phyloP scores from a whole-genome alignment of 2,888 invertebrate species.

The Agrilus cyanescens region DNA sequence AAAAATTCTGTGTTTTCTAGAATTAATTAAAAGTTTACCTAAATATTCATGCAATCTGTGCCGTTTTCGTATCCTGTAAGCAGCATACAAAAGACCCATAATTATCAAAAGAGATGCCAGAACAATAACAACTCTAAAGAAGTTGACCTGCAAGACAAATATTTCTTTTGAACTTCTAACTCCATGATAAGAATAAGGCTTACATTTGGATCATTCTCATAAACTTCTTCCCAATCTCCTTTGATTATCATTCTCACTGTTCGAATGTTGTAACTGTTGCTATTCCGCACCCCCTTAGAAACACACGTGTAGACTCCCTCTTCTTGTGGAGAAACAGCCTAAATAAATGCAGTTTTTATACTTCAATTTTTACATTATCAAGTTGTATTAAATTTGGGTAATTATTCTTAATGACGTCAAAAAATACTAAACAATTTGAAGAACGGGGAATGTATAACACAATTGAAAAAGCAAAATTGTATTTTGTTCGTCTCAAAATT shows the following conservation, averaged over 20 bases:
- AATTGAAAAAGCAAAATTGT: too few relatives aligned
- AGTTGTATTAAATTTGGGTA: too few relatives aligned
- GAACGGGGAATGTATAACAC: too few relatives aligned
- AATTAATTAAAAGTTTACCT: slow-evolving; percentile 7
- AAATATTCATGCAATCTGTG: slow-evolving; percentile 11
- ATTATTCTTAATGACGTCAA: too few relatives aligned
- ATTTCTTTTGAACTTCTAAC: slow-evolving; percentile 5
- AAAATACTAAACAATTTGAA: too few relatives aligned
- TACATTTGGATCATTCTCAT: slow-evolving; percentile 17
- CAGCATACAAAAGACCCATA: slow-evolving; percentile 6
- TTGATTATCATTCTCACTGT: slow-evolving; percentile 50
- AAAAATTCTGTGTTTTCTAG: slow-evolving; percentile 7
- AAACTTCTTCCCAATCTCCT: slow-evolving; percentile 32
- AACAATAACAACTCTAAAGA: slow-evolving; percentile 11
- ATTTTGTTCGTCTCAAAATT: too few relatives aligned
- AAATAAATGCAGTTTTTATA: slow-evolving; percentile 11
- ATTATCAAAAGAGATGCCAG: slow-evolving; percentile 10
- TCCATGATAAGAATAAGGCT: too few relatives aligned
- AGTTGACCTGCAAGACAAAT: slow-evolving; percentile 11
- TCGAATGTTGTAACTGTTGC: slow-evolving; percentile 40
- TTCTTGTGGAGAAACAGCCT: slow-evolving; percentile 50
- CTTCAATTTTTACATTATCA: too few relatives aligned
- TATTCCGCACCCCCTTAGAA: slow-evolving; percentile 41
- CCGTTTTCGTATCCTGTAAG: slow-evolving; percentile 13
- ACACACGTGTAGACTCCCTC: slow-evolving; percentile 52